phyloP scores from a whole-genome alignment of 2,113 vertebrate species.

The Pangasianodon gigas region DNA sequence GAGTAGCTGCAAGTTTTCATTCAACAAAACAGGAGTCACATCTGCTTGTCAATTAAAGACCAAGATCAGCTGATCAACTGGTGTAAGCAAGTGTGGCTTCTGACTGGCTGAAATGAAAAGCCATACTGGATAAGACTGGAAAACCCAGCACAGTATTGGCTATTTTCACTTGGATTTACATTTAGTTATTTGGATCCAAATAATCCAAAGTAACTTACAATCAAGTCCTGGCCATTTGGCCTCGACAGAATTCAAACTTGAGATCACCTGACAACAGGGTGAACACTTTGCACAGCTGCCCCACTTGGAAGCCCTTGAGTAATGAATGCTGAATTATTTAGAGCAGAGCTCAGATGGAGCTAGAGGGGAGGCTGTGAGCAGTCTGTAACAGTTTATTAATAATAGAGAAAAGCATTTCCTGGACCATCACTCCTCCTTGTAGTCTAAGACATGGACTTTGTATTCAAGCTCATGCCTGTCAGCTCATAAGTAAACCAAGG shows the following conservation, averaged over 20 bases:
- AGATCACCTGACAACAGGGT: not conserved
- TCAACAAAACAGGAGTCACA: not conserved
- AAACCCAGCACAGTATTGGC: not conserved
- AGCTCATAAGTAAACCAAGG: not conserved
- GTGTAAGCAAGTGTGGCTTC: not conserved
- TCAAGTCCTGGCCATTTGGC: not conserved
- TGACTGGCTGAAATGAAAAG: not conserved
- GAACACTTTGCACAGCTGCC: slow-evolving; percentile 12
- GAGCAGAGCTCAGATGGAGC: slow-evolving; percentile 6
- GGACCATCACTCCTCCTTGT: not conserved
- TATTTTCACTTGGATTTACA: not conserved
- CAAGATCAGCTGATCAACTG: not conserved
- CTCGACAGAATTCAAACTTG: not conserved
- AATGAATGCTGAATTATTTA: slow-evolving; percentile 22
- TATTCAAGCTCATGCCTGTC: slow-evolving; percentile 1
- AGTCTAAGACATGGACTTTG: not conserved
- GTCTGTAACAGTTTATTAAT: slow-evolving; percentile 19
- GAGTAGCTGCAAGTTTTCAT: not conserved
- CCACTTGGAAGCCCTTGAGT: slow-evolving; percentile 1
- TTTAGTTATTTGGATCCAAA: not conserved
- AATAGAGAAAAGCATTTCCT: slow-evolving; percentile 21
- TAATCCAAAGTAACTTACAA: not conserved
- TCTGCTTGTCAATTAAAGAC: not conserved
- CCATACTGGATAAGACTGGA: not conserved
- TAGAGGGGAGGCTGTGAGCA: not conserved